These are phyloP conservation scores for silkworm (Bombyx mori) DNA, from an alignment of 1,140 invertebrate genomes.

Conservation along the genomic window ASM3026992v2 NC_085114.1:1680001-1680500, in stretches of 20 bases:
- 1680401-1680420: conserved; percentile 14
- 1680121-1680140: no score
- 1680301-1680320: not conserved
- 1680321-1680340: not conserved
- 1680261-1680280: not conserved
- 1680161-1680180: no score
- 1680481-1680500: conserved; percentile 69
- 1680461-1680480: conserved; percentile 60
- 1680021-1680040: no score
- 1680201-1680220: not conserved
- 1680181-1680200: no score
- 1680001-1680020: no score
- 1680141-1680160: no score
- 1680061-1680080: no score
- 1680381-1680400: conserved; percentile 21
- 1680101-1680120: no score
- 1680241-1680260: not conserved
- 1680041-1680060: no score
- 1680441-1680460: conserved; percentile 42
- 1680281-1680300: not conserved
- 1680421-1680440: conserved; percentile 37
- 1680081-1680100: no score
- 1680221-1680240: not conserved
- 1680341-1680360: not conserved
- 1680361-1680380: conserved; percentile 17